Base-by-base conservation (phyloP, 2,888 invertebrate genomes). In the Ochlodes sylvanus region DNA sequence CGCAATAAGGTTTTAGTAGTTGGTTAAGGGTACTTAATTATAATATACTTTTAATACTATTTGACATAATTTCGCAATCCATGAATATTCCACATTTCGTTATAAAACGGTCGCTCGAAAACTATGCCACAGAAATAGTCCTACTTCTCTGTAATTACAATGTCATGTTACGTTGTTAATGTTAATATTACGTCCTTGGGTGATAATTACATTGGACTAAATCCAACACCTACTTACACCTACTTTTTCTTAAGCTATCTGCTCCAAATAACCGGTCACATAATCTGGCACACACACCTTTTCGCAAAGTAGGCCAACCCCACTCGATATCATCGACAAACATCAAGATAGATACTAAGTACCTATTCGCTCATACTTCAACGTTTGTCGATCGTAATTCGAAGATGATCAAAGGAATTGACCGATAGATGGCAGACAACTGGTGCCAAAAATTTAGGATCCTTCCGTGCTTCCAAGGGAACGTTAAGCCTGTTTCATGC, bases 271-370 rank as follows among this genome's bases (percentile, higher is more conserved):
- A 62, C n/a, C 62, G 19, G 34, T 19, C 50, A 52, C n/a, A 38
- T 10, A 52, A 62, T 38, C 34, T 61, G 32, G 61, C 61, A 61
- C 61, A 61, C 61, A 50, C 38, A 34, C 61, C 17, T 50, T 34
- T 47, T 32, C 15, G 12, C 17, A 14, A 61, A 61, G 61, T 61
- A 61, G 61, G 61, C 50, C 47, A 61, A 47, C 34, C 50, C 61
- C 17, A 34, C 34, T 38, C 34, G 61, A 61, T 50, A 61, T n/a
- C 32, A 32, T 21, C n/a, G 9, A 15, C 47, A 47, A 32, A 47
- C 44, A 61, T 47, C 47, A 17, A 50, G 50, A 50, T 19, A 50
- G 38, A 50, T 19, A 50, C 19, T 50, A 10, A 1, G 17, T 50
- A 17, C 5, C 27, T 19, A 50, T n/a, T 17, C 12, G 17, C 9